Evolutionary conservation across 2,888 invertebrate genomes (phyloP).

Genomic region (Nycteola revayana): DNA sequence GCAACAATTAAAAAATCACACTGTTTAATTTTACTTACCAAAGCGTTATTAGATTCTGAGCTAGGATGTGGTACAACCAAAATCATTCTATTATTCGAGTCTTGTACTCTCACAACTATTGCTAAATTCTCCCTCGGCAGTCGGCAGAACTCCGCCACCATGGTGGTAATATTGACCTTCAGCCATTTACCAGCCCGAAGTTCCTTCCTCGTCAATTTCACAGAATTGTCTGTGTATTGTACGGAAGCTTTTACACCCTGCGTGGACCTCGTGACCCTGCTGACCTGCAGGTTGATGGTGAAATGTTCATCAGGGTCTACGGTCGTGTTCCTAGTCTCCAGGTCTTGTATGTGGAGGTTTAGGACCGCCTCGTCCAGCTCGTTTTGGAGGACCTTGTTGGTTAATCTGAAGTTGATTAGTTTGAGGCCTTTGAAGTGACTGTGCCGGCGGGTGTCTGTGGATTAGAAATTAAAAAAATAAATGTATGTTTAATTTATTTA

Average conservation of each 20-base stretch:
- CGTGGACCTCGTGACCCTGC: constrained; percentile 65
- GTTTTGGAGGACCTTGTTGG: constrained; percentile 86
- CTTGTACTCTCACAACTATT: constrained; percentile 87
- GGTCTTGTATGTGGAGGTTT: constrained; percentile 84
- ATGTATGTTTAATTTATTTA: too few relatives aligned
- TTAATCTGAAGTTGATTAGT: constrained; percentile 87
- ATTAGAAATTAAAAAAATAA: too few relatives aligned
- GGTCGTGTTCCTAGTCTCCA: constrained; percentile 60
- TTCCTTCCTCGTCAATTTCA: constrained; percentile 76
- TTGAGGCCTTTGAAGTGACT: constrained; percentile 85
- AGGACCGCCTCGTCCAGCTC: constrained; percentile 86
- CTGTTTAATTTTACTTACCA: constrained; percentile 58
- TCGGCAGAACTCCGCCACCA: constrained; percentile 90
- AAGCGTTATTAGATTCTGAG: constrained; percentile 76
- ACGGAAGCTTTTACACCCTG: constrained; percentile 69
- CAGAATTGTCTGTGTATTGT: constrained; percentile 59
- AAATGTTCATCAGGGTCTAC: constrained; percentile 57
- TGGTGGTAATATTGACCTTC: constrained; percentile 87
- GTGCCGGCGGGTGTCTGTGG: constrained; percentile 85
- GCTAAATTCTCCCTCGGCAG: constrained; percentile 88
- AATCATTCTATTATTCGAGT: constrained; percentile 82
- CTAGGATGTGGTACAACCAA: constrained; percentile 87
- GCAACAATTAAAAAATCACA: too few relatives aligned
- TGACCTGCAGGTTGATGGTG: constrained; percentile 64
- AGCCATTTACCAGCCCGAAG: constrained; percentile 85